Evolutionary conservation across 2,888 invertebrate species (phyloP).

Genomic region (Tenthredo scrophulariae): DNA sequence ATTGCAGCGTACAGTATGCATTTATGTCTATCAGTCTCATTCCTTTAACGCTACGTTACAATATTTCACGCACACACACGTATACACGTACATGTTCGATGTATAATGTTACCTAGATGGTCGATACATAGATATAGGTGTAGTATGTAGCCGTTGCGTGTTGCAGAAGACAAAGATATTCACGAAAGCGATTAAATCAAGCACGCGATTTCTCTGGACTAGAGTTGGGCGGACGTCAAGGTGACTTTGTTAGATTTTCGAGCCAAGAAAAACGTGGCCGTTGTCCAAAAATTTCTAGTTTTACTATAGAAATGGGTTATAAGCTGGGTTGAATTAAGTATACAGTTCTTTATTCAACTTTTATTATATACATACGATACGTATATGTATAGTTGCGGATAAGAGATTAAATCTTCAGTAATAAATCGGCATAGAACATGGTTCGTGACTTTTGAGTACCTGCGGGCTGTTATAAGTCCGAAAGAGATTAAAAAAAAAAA

Average conservation of each 20-base stretch:
- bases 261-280: constrained; percentile 49
- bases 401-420: constrained; percentile 7
- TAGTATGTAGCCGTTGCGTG: constrained; percentile 20
- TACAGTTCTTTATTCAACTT: constrained; percentile 21
- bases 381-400: background rate
- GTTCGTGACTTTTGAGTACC: constrained; percentile 6
- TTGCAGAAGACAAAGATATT: constrained; percentile 32
- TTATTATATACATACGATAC: background rate
- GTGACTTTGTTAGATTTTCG: constrained; percentile 38
- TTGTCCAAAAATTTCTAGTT: constrained; percentile 20
- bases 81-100: background rate
- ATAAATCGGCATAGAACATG: background rate
- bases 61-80: background rate
- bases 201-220: constrained; percentile 23
- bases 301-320: constrained; percentile 5
- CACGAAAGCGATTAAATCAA: constrained; percentile 46
- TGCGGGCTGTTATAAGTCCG: background rate
- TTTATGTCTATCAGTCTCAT: background rate
- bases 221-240: constrained; percentile 17
- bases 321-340: background rate
- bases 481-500: background rate
- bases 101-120: constrained; percentile 6
- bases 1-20: background rate
- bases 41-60: background rate
- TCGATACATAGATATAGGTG: background rate